These are phyloP conservation scores for Cephus pulcher DNA, from an alignment of 2,888 invertebrate species.

Conservation along the genomic window DNA sequence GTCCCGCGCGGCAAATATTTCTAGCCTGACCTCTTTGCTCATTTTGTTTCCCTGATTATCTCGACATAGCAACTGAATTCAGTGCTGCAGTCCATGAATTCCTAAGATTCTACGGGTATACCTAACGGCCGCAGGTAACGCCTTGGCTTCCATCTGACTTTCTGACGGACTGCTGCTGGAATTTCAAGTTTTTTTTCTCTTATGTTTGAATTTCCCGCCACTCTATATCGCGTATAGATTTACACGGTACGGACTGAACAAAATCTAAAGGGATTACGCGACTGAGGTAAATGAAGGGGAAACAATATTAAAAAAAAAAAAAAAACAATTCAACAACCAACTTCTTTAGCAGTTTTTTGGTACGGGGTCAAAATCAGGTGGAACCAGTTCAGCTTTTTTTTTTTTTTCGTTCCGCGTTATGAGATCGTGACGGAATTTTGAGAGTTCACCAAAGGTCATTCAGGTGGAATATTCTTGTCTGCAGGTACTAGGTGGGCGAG, in stretches of 20 bases:
- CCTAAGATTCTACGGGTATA: slow-evolving; percentile 55
- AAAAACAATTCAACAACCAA: not conserved
- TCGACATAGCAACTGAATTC: slow-evolving; percentile 63
- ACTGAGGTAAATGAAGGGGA: not conserved
- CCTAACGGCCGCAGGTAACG: slow-evolving; percentile 31
- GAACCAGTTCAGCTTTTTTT: not conserved
- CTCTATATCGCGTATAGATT: not conserved
- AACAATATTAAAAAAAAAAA: not conserved
- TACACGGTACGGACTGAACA: not conserved
- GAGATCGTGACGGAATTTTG: not conserved
- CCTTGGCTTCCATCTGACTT: not conserved
- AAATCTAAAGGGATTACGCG: not conserved
- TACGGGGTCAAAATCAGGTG: not conserved
- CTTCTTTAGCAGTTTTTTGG: not conserved
- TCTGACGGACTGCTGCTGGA: not conserved
- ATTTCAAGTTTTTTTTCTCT: not conserved
- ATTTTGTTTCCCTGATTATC: slow-evolving; percentile 35
- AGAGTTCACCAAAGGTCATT: not conserved
- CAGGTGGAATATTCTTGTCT: not conserved
- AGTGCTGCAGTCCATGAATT: slow-evolving; percentile 61
- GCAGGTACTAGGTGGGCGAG: not conserved
- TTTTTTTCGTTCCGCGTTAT: not conserved
- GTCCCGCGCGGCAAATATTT: slow-evolving; percentile 59
- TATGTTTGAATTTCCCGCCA: not conserved
- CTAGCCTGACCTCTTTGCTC: slow-evolving; percentile 20